Evolutionary conservation across 2,797 vertebrate species (phyloP), one percentile per base, ranked within the genome.

Genomic region (Tachyglossus aculeatus): DNA sequence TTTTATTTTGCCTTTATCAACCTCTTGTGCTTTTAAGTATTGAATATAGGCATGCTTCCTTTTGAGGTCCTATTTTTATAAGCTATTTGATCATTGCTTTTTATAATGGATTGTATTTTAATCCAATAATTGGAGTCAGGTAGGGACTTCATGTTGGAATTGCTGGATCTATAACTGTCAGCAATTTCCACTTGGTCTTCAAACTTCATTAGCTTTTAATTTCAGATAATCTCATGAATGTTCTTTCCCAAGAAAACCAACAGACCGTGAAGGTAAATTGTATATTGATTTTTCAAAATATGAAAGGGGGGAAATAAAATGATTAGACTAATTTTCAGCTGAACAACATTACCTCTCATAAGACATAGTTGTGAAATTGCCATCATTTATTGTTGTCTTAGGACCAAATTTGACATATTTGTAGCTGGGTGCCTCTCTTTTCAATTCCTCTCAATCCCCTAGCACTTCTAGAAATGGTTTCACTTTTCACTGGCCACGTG

Each of bases 131-230:
- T 5, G 12, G 34, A 54, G 36, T n/a, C n/a, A n/a, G n/a, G n/a
- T 47, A 24, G 58, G 32, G 54, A 38, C 57, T 71, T 59, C 36
- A 34, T n/a, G 59, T 4, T 2, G 41, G 48, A 81, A 11, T 76
- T 31, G 62, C 57, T 70, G 47, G 15, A 37, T 78, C 32, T 55
- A 44, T 65, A 25, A 34, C 78, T 41, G 37, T 40, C 15, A 77
- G 32, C 9, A 33, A 50, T 69, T 85, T 89, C 24, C 18, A 62
- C 63, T 50, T 64, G 38, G 27, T 72, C 24, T 60, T 67, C 51
- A 85, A 73, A 74, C 10, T 71, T 74, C 43, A 82, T 76, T 76
- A 77, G 12, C 10, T 84, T 86, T 88, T 83, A 53, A 75, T 85
- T 86, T 89, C 43, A 45, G 22, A 76, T 36, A 62, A 60, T 67